These are phyloP conservation scores for Drosophila atripex DNA, from an alignment of 2,888 invertebrate species.

Conservation along the genomic window DNA sequence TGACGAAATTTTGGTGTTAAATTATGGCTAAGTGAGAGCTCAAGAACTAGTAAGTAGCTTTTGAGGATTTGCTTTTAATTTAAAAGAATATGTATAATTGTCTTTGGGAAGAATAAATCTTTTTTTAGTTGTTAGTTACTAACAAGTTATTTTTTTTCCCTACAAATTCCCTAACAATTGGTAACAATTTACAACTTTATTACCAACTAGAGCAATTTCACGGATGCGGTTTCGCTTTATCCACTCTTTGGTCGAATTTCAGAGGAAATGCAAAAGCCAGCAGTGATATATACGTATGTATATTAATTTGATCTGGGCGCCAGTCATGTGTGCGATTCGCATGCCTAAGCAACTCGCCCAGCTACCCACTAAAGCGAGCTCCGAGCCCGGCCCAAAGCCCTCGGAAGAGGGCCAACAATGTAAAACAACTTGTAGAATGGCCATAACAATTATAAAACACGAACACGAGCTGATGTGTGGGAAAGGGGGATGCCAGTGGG, in stretches of 20 bases:
- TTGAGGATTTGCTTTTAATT: not conserved
- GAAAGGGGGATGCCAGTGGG: slow-evolving; percentile 13
- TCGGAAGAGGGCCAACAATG: slow-evolving; percentile 31
- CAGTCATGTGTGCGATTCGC: slow-evolving; percentile 42
- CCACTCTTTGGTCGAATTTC: slow-evolving; percentile 14
- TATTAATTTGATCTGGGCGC: slow-evolving; percentile 23
- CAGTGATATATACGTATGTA: slow-evolving; percentile 7
- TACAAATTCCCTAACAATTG: not conserved
- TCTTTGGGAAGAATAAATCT: too few species aligned
- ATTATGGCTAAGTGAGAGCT: not conserved
- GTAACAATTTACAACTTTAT: not conserved
- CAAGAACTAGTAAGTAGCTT: not conserved
- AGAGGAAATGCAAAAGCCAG: slow-evolving; percentile 22
- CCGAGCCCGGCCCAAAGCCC: slow-evolving; percentile 12
- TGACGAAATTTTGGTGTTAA: not conserved
- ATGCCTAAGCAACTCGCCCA: slow-evolving; percentile 32
- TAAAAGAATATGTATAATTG: not conserved
- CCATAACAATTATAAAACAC: slow-evolving; percentile 46
- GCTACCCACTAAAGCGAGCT: slow-evolving; percentile 13
- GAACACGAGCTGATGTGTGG: slow-evolving; percentile 18
- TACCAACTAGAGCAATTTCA: slow-evolving; percentile 13
- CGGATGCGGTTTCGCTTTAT: slow-evolving; percentile 18
- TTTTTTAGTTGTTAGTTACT: not conserved
- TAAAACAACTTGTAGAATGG: slow-evolving; percentile 48
- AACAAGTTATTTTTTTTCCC: too few species aligned